Evolutionary conservation across 1,140 invertebrate genomes (phyloP), one percentile per base, ranked within the genome.

Genomic region (Calycopis cecrops): DNA sequence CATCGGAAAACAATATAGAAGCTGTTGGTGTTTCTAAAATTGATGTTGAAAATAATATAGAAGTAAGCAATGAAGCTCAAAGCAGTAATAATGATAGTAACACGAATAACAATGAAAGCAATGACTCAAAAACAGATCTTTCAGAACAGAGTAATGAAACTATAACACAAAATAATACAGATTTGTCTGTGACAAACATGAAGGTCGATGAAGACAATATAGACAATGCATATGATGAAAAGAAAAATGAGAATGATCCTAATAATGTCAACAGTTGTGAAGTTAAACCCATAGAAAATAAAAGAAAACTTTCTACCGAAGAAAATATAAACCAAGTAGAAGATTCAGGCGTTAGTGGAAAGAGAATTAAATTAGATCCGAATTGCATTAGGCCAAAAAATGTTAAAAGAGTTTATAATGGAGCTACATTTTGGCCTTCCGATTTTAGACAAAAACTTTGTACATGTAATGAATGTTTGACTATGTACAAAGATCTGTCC

Each of bases 401-500:
- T 40, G 57, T 70, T 8, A 71, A 69, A 38, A 77, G 52, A 57
- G 50, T 65, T 1, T 67, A 63, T 44, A 74, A 73, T 59, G 85
- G 82, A 33, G 87, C 90, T 9, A 89, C 89, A 60, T 96, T 95
- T 74, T 95, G 93, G 92, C 78, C 87, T 9, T 89, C 91, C 48
- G 91, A 91, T 17, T 97, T 95, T 92, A 89, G 96, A 55, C 88
- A 90, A 35, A 90, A 91, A 50, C 85, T 97, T 0, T 97, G 96
- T 71, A 90, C 85, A 17, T 95, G 93, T 65, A 74, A 83, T 42
- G 77, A 88, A 44, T 94, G 93, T 67, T 79, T 93, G 65, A 70
- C 90, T 56, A 87, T 94, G 70, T 97, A 97, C 69, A 90, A 91
- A 68, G 87, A 90, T 33, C 81, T 93, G 33, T 89, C 91, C 21